Conservation (phyloP, 2,797 vertebrate species). For the Chromobotia macracanthus region DNA sequence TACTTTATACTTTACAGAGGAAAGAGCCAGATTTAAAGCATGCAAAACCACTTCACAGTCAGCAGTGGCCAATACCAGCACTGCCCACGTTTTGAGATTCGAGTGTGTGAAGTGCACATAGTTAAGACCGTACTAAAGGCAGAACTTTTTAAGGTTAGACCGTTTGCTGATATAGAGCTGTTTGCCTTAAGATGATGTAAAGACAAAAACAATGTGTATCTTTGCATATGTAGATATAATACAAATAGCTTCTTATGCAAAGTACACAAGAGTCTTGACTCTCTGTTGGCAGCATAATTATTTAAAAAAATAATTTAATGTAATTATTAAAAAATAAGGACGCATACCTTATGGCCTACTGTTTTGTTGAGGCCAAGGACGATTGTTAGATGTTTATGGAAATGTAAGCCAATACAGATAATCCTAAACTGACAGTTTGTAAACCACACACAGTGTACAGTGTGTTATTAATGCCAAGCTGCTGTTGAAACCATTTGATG, state of each 20-base stretch:
- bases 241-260: no score
- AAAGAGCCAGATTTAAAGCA: neutral
- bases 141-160: neutral
- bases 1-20: no score
- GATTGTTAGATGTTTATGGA: no score
- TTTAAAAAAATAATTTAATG: no score
- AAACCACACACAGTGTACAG: neutral
- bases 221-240: no score
- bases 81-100: neutral
- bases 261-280: no score
- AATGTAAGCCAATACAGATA: neutral
- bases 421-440: neutral
- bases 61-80: neutral
- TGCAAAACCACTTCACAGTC: neutral
- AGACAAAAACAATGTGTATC: slow-evolving; percentile 2
- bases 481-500: slow-evolving; percentile 37
- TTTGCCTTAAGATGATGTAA: neutral
- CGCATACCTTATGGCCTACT: no score
- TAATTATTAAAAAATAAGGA: no score
- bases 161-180: neutral
- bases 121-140: neutral
- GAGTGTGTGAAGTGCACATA: neutral
- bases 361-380: no score
- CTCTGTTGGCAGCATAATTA: no score
- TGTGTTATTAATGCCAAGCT: slow-evolving; percentile 2